Percentiles rank a stretch among this genome's conserved stretches.
Evolutionary conservation across 2,113 vertebrate species (phyloP).

Genomic region (human (Homo sapiens)): DNA sequence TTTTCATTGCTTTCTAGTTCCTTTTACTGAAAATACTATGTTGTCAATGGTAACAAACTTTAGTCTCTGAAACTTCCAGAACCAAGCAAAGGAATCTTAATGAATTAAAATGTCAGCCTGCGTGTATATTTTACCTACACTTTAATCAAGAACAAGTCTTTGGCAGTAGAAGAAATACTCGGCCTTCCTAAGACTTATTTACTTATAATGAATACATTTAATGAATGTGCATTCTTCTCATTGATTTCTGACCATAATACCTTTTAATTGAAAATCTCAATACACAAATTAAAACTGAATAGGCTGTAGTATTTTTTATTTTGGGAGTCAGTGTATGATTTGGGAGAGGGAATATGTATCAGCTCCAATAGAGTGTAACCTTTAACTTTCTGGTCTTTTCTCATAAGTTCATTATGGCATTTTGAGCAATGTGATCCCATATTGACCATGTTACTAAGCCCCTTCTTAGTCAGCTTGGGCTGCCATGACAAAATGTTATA

Average conservation of each 20-base stretch:
- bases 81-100: slow-evolving; percentile 80
- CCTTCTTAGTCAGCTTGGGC: neutral
- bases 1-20: slow-evolving; percentile 82
- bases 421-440: neutral
- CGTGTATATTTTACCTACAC: slow-evolving; percentile 80
- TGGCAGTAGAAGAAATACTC: slow-evolving; percentile 62
- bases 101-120: slow-evolving; percentile 80
- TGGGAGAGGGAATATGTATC: neutral
- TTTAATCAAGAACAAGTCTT: slow-evolving; percentile 66
- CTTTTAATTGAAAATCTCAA: slow-evolving; percentile 50
- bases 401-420: slow-evolving; percentile 17
- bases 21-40: slow-evolving; percentile 79
- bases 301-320: slow-evolving; percentile 47
- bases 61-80: slow-evolving; percentile 80
- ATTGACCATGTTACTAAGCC: neutral
- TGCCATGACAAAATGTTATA: neutral
- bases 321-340: slow-evolving; percentile 19
- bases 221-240: slow-evolving; percentile 71
- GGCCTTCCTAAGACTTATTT: slow-evolving; percentile 75
- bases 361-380: neutral
- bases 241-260: slow-evolving; percentile 32
- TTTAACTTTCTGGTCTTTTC: neutral
- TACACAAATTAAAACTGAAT: slow-evolving; percentile 33
- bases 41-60: slow-evolving; percentile 81
- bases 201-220: slow-evolving; percentile 65